Evolutionary conservation across 2,888 invertebrate genomes (phyloP), one percentile per base, ranked within the genome.

Genomic region (Willowsia nigromaculata): DNA sequence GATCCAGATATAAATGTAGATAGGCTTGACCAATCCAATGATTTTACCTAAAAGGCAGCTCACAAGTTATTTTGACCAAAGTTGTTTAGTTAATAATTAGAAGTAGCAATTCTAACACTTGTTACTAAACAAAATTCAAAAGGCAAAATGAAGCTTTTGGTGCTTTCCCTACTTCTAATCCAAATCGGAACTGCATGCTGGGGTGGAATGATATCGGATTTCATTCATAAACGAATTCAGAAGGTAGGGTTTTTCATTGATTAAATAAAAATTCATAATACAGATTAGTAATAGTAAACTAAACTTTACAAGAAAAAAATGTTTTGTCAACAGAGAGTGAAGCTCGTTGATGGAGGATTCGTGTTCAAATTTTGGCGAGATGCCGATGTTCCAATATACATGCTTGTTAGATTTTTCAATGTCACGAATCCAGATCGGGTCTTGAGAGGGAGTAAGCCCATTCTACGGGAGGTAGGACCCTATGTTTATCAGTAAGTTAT

Each of bases 401-500:
- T 90, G 80, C 65, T 86, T n/a, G 88, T 90, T 1, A 80, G 87
- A n/a, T 81, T 91, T 37, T 91, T 91, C 53, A 91, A 91, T 56
- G 85, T 91, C n/a, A 90, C 90, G 11, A 91, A 91, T 50, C 90
- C 91, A 3, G 85, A 83, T 18, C 82, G 85, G 6, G 89, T 91
- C 40, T 18, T 83, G 18, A 40, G 80, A n/a, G 91, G 91, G 22
- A 84, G 74, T 1, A 89, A 89, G 18, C 91, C 91, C 0, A 88
- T 90, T 37, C 65, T 91, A 1, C 33, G 88, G 18, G 90, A 91
- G 86, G 78, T 91, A 5, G 91, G 91, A 6, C 91, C 91, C 40
- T 91, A 91, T 47, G 90, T 91, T 56, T 91, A 91, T 71, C 47
- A 85, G 91, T 91, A 65, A 90, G 89, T 59, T 50, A 30, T 40